phyloP scores from a whole-genome alignment of 2,888 invertebrate species.

The Microdon myrmicae region DNA sequence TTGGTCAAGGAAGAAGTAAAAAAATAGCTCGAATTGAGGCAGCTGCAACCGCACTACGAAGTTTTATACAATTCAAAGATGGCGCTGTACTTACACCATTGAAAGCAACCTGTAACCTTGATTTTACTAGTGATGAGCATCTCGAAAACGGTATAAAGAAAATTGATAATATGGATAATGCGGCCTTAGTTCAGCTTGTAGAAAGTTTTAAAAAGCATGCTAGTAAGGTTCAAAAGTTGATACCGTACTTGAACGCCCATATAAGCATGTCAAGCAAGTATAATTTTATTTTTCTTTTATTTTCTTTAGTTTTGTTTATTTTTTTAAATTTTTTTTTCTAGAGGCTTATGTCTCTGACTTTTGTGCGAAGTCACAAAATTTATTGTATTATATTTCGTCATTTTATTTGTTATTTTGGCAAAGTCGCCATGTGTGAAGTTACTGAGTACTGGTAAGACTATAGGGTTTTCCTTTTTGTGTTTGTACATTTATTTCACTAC shows the following conservation, averaged over 20 bases:
- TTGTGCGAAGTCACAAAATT: too few species aligned
- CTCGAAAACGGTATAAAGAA: conserved; percentile 65
- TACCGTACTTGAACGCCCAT: conserved; percentile 56
- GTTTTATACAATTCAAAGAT: conserved; percentile 71
- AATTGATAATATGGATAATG: conserved; percentile 53
- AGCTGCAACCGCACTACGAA: conserved; percentile 70
- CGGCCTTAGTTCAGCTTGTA: conserved; percentile 59
- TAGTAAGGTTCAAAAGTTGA: conserved; percentile 56
- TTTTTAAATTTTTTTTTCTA: conserved; percentile 27
- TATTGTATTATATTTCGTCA: conserved; percentile 17
- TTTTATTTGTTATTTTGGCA: conserved; percentile 3
- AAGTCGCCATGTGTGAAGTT: conserved; percentile 2
- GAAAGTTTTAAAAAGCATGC: conserved; percentile 60
- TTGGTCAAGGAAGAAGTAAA: conserved; percentile 70
- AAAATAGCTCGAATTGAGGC: conserved; percentile 71
- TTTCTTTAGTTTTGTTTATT: conserved; percentile 54
- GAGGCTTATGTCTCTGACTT: too few species aligned
- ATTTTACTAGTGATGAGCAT: conserved; percentile 70
- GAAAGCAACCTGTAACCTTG: conserved; percentile 66
- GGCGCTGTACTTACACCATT: conserved; percentile 62
- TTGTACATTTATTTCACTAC: too few species aligned
- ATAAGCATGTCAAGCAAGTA: conserved; percentile 68
- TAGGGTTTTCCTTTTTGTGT: neutral
- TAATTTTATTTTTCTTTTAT: conserved; percentile 57
- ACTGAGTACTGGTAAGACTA: conserved; percentile 29